A percentile compares a stretch with the other conserved stretches of the same genome.
Evolutionary conservation across 2,797 vertebrate genomes (phyloP).

Genomic region (Botia kubotai): DNA sequence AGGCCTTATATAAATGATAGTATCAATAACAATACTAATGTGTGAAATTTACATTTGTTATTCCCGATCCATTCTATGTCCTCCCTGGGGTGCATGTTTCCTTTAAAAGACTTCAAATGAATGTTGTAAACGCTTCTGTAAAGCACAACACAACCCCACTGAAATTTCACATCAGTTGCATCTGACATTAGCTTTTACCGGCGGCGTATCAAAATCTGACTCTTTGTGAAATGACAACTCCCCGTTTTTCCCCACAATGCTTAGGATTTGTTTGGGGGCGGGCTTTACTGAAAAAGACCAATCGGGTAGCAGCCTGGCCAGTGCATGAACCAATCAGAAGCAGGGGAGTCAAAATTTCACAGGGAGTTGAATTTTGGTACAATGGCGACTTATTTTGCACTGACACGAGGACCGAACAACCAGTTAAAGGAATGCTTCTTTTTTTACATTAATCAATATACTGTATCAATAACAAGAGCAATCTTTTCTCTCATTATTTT

Average conservation of each 20-base stretch:
- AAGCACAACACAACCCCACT: conserved; percentile 50
- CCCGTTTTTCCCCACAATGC: too few relatives aligned
- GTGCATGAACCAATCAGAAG: too few relatives aligned
- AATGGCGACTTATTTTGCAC: conserved; percentile 57
- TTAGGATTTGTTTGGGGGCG: too few relatives aligned
- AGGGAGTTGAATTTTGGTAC: conserved; percentile 31
- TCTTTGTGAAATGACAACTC: too few relatives aligned
- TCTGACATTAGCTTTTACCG: conserved; percentile 35
- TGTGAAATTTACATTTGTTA: conserved; percentile 82
- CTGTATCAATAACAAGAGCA: background rate
- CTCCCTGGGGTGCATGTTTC: conserved; percentile 75
- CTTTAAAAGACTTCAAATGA: conserved; percentile 48
- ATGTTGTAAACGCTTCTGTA: conserved; percentile 58
- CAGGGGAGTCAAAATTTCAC: too few relatives aligned
- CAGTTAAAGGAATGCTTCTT: background rate
- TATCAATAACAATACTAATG: conserved; percentile 56
- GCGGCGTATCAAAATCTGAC: background rate
- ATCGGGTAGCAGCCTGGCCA: background rate
- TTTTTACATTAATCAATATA: background rate
- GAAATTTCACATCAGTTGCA: conserved; percentile 45
- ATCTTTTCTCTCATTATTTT: background rate
- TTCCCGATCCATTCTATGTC: conserved; percentile 73
- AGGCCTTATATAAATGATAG: conserved; percentile 85
- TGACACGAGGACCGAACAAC: conserved; percentile 66
- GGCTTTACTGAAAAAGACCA: too few relatives aligned